phyloP scores from a whole-genome alignment of 2,797 vertebrate genomes.

The Urophycis tenuis region DNA sequence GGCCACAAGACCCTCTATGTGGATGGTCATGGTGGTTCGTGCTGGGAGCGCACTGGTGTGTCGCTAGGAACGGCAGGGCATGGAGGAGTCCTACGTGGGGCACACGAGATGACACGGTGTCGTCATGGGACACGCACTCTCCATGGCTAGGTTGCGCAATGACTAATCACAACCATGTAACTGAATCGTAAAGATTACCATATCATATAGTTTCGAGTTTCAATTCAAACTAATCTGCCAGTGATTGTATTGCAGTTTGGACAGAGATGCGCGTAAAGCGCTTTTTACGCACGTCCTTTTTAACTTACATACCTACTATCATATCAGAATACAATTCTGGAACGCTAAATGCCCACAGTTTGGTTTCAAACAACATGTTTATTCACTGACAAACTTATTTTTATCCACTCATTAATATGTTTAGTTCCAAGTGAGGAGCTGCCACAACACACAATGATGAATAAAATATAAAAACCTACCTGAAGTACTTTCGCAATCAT shows the following conservation, averaged over 20 bases:
- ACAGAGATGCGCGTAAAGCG: constrained; percentile 33
- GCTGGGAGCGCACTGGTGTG: constrained; percentile 36
- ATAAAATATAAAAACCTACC: constrained; percentile 43
- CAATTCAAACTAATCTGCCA: neutral
- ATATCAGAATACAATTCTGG: neutral
- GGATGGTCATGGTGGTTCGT: constrained; percentile 78
- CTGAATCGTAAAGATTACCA: neutral
- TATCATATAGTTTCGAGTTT: neutral
- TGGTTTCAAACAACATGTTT: neutral
- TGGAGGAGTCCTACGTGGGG: constrained; percentile 53
- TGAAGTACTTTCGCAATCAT: constrained; percentile 45
- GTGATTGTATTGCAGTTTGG: neutral
- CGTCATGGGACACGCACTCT: neutral
- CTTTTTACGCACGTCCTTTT: constrained; percentile 35
- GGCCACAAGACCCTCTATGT: constrained; percentile 88
- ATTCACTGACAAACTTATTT: neutral
- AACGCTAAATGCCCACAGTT: neutral
- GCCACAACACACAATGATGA: neutral
- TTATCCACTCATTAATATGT: neutral
- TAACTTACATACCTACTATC: neutral
- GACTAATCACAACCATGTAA: neutral
- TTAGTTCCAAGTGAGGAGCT: neutral
- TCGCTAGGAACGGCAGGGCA: constrained; percentile 60
- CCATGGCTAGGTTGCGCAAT: neutral
- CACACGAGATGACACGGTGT: neutral